These are phyloP conservation scores for Hyperopisus bebe DNA, from an alignment of 2,113 vertebrate species.

Conservation along the genomic window DNA sequence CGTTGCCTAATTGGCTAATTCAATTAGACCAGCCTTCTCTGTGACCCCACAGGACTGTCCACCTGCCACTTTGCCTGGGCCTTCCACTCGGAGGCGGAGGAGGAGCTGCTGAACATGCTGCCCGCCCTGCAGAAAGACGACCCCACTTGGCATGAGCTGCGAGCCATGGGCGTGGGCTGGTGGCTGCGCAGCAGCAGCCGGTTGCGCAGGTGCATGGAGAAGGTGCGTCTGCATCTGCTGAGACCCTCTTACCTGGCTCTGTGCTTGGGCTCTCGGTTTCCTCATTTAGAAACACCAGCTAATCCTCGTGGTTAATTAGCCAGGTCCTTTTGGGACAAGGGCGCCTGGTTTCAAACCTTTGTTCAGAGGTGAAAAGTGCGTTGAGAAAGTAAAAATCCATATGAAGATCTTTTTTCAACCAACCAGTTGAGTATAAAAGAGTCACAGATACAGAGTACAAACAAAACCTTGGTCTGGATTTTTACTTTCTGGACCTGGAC, in stretches of 20 bases:
- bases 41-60: conserved; percentile 70
- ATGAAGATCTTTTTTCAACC: too few relatives aligned
- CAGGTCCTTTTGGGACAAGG: background rate
- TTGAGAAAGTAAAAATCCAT: too few relatives aligned
- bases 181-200: conserved; percentile 86
- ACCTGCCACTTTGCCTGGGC: conserved; percentile 95
- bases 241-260: background rate
- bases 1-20: background rate
- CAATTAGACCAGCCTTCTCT: background rate
- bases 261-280: background rate
- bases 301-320: background rate
- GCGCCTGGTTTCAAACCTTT: background rate
- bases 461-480: too few relatives aligned
- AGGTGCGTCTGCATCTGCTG: conserved; percentile 57
- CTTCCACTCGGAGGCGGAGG: conserved; percentile 95
- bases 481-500: too few relatives aligned
- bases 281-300: background rate
- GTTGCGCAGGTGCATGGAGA: conserved; percentile 87
- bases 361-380: too few relatives aligned
- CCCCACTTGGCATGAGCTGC: conserved; percentile 83
- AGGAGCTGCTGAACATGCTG: conserved; percentile 86
- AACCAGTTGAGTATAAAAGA: too few relatives aligned
- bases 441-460: too few relatives aligned
- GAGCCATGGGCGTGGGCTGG: conserved; percentile 94
- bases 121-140: conserved; percentile 82